Percentiles rank a stretch among this genome's conserved stretches.
phyloP scores from a whole-genome alignment of 2,888 invertebrate genomes.

The Parasteatoda lunata region DNA sequence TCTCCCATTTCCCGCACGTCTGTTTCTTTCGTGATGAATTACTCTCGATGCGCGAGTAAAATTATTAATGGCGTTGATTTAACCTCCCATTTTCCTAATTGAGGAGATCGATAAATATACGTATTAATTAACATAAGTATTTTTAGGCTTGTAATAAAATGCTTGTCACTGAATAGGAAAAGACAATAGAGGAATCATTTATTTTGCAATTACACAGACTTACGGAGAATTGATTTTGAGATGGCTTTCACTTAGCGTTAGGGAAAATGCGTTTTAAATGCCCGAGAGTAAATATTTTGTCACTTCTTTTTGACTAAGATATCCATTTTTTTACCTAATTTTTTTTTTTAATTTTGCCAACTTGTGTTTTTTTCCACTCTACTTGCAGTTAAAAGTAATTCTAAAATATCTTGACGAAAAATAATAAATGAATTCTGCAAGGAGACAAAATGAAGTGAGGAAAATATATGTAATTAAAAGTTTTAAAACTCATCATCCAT shows the following conservation, averaged over 20 bases:
- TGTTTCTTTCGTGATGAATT: constrained; percentile 44
- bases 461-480: too few species aligned
- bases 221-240: constrained; percentile 37
- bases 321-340: too few species aligned
- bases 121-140: constrained; percentile 69
- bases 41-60: constrained; percentile 33
- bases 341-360: too few species aligned
- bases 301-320: too few species aligned
- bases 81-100: constrained; percentile 67
- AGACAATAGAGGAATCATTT: constrained; percentile 34
- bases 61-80: constrained; percentile 66
- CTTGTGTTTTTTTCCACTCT: too few species aligned
- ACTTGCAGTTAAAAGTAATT: too few species aligned
- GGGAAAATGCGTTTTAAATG: too few species aligned
- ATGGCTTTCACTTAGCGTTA: not conserved
- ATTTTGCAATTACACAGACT: constrained; percentile 49
- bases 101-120: constrained; percentile 63
- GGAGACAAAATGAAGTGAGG: too few species aligned
- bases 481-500: too few species aligned
- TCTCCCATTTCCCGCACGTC: constrained; percentile 37
- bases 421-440: too few species aligned
- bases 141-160: constrained; percentile 64
- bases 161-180: constrained; percentile 57
- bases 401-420: too few species aligned
- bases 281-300: too few species aligned